Percentiles rank a stretch among this genome's conserved stretches.
phyloP scores from a whole-genome alignment of 2,113 vertebrate species.

The Phaetusa simplex region DNA sequence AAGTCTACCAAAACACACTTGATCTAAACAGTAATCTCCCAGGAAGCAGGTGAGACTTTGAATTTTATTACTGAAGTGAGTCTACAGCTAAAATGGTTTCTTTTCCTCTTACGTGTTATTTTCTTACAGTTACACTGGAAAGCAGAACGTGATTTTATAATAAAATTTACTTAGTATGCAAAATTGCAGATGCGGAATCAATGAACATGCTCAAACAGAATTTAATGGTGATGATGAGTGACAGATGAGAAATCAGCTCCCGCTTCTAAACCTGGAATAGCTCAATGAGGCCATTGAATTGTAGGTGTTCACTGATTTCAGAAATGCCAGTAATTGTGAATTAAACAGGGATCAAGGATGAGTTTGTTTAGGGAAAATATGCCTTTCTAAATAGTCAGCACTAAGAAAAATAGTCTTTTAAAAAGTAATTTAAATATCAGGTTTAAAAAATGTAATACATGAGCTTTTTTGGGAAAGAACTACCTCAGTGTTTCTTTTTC shows the following conservation, averaged over 20 bases:
- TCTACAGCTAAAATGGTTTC: not conserved
- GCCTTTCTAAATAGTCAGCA: not conserved
- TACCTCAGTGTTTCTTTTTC: not conserved
- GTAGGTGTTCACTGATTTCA: conserved; percentile 1
- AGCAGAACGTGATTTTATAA: conserved; percentile 6
- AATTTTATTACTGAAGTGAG: not conserved
- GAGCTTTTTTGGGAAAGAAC: not conserved
- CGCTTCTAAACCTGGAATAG: not conserved
- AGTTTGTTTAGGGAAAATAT: not conserved
- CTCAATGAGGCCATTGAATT: not conserved
- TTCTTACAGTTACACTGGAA: not conserved
- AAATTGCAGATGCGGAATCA: not conserved
- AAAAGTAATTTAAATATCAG: not conserved
- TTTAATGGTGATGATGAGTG: not conserved
- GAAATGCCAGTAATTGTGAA: not conserved
- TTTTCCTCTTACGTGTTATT: not conserved
- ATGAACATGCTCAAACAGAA: not conserved
- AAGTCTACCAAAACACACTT: not conserved
- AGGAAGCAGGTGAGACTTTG: not conserved
- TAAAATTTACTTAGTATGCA: not conserved
- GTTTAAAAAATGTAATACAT: not conserved
- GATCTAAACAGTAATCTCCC: not conserved
- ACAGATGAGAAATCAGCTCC: not conserved
- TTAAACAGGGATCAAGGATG: not conserved
- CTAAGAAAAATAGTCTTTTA: not conserved